Evolutionary conservation across 2,888 invertebrate species (phyloP), one percentile per base, ranked within the genome.

Genomic region (Papilio demoleus): DNA sequence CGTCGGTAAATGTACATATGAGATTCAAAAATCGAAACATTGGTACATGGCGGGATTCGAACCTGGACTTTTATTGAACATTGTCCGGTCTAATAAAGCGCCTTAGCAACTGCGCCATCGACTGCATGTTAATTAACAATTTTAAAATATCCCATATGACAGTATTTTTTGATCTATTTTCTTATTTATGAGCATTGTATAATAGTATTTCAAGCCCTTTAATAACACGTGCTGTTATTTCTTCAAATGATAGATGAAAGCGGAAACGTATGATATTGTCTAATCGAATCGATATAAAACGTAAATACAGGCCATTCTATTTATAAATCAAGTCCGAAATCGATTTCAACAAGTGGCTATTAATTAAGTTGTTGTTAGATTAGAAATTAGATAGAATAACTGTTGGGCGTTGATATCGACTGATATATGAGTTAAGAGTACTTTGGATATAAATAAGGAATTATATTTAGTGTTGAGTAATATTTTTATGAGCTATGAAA

Each of bases 341-440:
- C 91, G 92, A 91, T 90, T 91, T 91, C 90, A 90, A 91, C 92
- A 90, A 91, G 91, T 91, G 90, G 84, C 90, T 89, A 92, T 92
- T 92, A 92, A 92, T 92, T 90, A 92, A 91, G 88, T 87, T 91
- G 91, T 92, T 88, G 90, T 89, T 88, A 88, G 91, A 91, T 91
- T 88, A 84, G 88, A 89, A 90, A 90, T 89, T 88, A 88, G 90
- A 92, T 91, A 88, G 81, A 82, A 84, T 82, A 85, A 81, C 82
- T 70, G 84, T 80, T 82, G 89, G 90, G 88, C 89, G 89, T 84
- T 72, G 81, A 82, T 83, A 76, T 74, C 72, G 74, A 74, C 81
- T 87, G 86, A 90, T 87, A 83, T 86, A 88, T 86, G 83, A 31
- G 31, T 31, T 31, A 4, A 31, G 6, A 31, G 80, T 79, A 80